Evolutionary conservation across 2,888 invertebrate species (phyloP).

Genomic region (Stenodera caucasica): DNA sequence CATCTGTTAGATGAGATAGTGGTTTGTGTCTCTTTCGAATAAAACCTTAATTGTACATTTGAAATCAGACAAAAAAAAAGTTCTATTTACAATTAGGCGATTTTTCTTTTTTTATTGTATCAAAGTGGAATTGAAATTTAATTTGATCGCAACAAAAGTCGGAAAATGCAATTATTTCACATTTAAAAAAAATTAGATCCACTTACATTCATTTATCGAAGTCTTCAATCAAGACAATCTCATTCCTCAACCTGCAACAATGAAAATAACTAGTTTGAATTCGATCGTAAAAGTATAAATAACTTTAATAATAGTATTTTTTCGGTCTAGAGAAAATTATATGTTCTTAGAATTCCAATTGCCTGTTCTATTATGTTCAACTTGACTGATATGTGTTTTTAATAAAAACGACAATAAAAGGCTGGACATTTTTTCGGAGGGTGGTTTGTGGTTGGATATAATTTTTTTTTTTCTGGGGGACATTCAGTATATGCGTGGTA

Average conservation of each 20-base stretch:
- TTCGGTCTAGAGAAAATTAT: background rate
- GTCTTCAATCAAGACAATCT: constrained; percentile 19
- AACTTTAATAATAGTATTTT: background rate
- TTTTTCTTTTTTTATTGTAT: no score
- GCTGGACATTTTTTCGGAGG: background rate
- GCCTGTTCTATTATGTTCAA: background rate
- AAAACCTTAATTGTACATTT: constrained; percentile 14
- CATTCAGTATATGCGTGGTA: background rate
- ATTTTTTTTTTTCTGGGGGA: background rate
- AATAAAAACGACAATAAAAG: constrained; percentile 3
- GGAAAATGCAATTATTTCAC: background rate
- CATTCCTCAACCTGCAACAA: constrained; percentile 20
- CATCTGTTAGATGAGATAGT: constrained; percentile 43
- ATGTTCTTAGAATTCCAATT: background rate
- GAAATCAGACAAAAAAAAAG: background rate
- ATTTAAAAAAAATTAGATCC: background rate
- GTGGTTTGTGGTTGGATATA: background rate
- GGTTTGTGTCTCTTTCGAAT: constrained; percentile 18
- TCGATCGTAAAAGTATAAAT: background rate
- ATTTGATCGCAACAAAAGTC: background rate
- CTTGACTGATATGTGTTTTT: constrained; percentile 7
- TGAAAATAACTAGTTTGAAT: constrained; percentile 4
- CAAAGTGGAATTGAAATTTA: no score
- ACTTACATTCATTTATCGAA: constrained; percentile 21
- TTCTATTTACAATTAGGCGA: background rate